Percentiles rank a stretch among this genome's conserved stretches.
Conservation (phyloP, 2,888 invertebrate species). For the Alviniconcha strummeri region DNA sequence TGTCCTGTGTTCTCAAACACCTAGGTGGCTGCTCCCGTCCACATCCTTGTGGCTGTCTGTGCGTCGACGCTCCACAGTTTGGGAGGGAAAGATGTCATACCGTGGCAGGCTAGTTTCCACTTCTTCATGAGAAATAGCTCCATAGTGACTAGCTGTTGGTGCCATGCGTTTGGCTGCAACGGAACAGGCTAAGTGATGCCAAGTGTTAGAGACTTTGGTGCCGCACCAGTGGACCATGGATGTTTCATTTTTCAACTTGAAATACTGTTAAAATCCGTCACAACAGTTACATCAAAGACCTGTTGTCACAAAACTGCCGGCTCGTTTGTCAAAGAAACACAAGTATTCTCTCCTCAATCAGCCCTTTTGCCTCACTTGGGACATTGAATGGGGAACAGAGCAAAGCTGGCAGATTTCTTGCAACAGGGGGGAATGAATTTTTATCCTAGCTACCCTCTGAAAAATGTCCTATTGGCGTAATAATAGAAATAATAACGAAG, state of each 20-base stretch:
- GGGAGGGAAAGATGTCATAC: background rate
- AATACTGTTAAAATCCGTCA: background rate
- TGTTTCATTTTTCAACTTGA: background rate
- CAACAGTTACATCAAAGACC: background rate
- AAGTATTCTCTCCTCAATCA: background rate
- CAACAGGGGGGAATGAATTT: no score
- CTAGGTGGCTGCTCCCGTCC: background rate
- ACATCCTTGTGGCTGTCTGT: background rate
- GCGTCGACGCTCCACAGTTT: background rate
- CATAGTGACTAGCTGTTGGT: background rate
- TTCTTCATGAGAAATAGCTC: background rate
- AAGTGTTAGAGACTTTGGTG: background rate
- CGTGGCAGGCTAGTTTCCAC: conserved; percentile 10
- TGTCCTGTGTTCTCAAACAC: no score
- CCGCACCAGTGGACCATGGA: background rate
- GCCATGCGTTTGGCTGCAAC: conserved; percentile 21
- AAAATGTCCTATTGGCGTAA: background rate
- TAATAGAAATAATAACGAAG: no score
- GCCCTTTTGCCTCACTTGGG: no score
- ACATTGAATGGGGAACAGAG: background rate
- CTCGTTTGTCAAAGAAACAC: background rate
- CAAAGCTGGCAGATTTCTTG: background rate
- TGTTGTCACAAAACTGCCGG: background rate
- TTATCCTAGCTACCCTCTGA: no score
- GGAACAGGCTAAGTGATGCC: background rate